Conservation (phyloP, 1,140 invertebrate species). For the Papilio polytes region DNA sequence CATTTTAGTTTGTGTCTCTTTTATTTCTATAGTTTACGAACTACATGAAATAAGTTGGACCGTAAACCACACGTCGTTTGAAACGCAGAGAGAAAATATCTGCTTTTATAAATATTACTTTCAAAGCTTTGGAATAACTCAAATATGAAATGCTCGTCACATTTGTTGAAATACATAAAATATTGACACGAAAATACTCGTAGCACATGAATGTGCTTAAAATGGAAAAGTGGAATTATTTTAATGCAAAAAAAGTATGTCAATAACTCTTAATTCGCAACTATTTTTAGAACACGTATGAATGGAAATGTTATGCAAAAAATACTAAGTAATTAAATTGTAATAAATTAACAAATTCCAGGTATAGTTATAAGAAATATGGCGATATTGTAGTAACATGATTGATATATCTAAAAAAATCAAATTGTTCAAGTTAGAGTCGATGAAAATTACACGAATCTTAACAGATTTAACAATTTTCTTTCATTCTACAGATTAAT, state of each 20-base stretch:
- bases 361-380: too few relatives aligned
- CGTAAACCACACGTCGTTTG: constrained; percentile 3
- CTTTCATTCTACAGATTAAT: too few relatives aligned
- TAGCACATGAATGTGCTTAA: neutral
- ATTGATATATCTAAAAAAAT: too few relatives aligned
- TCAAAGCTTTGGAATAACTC: constrained; percentile 22
- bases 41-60: constrained; percentile 22
- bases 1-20: constrained; percentile 2
- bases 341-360: too few relatives aligned
- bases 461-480: too few relatives aligned
- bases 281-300: constrained; percentile 1
- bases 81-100: neutral
- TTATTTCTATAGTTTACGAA: neutral
- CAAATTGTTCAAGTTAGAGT: too few relatives aligned
- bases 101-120: constrained; percentile 25
- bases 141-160: constrained; percentile 29
- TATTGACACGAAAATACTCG: neutral
- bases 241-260: neutral
- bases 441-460: too few relatives aligned
- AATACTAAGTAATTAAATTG: neutral
- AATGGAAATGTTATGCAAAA: neutral
- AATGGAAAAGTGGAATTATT: neutral
- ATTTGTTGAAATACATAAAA: constrained; percentile 29
- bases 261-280: neutral
- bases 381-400: too few relatives aligned